phyloP scores from a whole-genome alignment of 2,888 invertebrate genomes.

The Dusona sp. region DNA sequence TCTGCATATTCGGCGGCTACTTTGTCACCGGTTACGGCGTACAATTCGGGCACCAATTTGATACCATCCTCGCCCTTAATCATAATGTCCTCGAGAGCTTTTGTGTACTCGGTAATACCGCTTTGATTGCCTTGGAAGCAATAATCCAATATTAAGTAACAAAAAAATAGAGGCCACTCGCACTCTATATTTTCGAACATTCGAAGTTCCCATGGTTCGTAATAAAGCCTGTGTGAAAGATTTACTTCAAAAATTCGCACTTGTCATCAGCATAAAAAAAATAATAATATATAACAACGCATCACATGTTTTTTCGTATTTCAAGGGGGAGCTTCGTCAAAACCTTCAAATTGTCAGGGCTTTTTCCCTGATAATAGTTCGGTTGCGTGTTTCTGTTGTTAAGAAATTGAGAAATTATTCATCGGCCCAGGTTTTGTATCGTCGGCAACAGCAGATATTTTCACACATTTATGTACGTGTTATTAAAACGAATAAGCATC shows the following conservation, averaged over 20 bases:
- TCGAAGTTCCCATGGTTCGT: constrained; percentile 98
- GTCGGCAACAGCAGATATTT: too few relatives aligned
- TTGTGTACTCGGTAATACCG: constrained; percentile 90
- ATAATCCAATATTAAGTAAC: constrained; percentile 96
- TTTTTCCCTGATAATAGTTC: too few relatives aligned
- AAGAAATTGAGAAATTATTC: too few relatives aligned
- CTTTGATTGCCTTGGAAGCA: constrained; percentile 95
- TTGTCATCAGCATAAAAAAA: background rate
- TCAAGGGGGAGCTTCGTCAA: too few relatives aligned
- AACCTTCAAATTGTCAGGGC: too few relatives aligned
- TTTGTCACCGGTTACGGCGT: constrained; percentile 93
- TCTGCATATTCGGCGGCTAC: constrained; percentile 94
- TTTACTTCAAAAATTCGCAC: background rate
- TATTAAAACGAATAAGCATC: too few relatives aligned
- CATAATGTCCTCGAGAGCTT: constrained; percentile 91
- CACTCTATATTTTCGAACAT: constrained; percentile 99
- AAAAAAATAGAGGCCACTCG: constrained; percentile 99
- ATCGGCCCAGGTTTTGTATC: too few relatives aligned
- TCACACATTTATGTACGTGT: too few relatives aligned
- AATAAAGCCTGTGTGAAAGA: constrained; percentile 90
- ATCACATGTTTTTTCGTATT: too few relatives aligned
- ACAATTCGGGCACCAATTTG: constrained; percentile 96
- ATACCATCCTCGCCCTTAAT: constrained; percentile 95
- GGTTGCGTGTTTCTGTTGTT: too few relatives aligned
- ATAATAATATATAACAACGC: background rate